Evolutionary conservation across 2,797 vertebrate species (phyloP).

Genomic region (Hoplostethus mediterraneus): DNA sequence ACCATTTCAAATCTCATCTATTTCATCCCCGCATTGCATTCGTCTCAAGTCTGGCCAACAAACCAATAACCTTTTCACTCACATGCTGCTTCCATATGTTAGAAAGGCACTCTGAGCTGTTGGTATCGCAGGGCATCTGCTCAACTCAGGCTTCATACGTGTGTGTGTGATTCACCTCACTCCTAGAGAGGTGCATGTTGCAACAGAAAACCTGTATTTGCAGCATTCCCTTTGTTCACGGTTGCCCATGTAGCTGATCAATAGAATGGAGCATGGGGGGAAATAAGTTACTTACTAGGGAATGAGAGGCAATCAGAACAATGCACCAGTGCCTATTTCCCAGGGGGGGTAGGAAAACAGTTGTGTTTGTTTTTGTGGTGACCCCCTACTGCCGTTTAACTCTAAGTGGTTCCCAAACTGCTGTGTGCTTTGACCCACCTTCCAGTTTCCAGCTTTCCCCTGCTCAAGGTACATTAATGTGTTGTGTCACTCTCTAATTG

Average conservation of each 20-base stretch:
- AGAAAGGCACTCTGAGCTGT: conserved; percentile 38
- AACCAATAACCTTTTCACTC: conserved; percentile 47
- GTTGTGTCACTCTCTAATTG: conserved; percentile 51
- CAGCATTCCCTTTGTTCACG: conserved; percentile 5
- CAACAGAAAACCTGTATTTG: conserved; percentile 17
- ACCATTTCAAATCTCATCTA: conserved; percentile 64
- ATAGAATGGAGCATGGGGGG: background rate
- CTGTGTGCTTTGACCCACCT: conserved; percentile 21
- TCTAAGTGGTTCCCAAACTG: conserved; percentile 19
- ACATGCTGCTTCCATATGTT: conserved; percentile 75
- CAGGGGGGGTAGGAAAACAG: conserved; percentile 28
- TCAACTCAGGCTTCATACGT: conserved; percentile 33
- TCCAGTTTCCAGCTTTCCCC: conserved; percentile 24
- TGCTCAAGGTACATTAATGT: conserved; percentile 32
- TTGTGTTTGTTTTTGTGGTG: conserved; percentile 43
- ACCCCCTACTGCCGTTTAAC: conserved; percentile 28
- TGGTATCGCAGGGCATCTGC: conserved; percentile 22
- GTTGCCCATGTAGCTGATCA: conserved; percentile 20
- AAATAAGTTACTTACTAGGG: background rate
- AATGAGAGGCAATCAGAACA: conserved; percentile 28
- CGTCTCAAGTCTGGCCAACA: conserved; percentile 73
- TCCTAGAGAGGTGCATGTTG: background rate
- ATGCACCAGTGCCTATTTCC: conserved; percentile 14
- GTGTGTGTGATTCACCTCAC: background rate
- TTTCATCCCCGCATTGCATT: conserved; percentile 34